A percentile compares a stretch with the other conserved stretches of the same genome.
These are phyloP conservation scores for Drosophila fulvimacula DNA, from an alignment of 2,888 invertebrate species.

Conservation along the genomic window DNA sequence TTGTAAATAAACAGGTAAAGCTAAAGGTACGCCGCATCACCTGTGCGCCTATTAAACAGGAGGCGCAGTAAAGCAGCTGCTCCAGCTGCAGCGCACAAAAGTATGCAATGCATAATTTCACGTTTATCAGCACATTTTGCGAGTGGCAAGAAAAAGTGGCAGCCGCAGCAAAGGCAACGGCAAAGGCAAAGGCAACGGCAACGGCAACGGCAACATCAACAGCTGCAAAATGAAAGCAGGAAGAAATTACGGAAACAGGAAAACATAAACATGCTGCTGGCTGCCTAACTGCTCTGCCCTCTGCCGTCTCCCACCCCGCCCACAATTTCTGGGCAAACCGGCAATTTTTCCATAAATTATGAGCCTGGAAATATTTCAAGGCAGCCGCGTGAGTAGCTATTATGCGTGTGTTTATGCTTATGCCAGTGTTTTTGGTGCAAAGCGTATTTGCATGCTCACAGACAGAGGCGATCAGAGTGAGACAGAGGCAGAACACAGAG, in stretches of 20 bases:
- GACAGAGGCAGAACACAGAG: neutral
- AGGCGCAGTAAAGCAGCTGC: conserved; percentile 29
- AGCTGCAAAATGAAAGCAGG: conserved; percentile 64
- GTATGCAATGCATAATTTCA: conserved; percentile 57
- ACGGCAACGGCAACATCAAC: conserved; percentile 28
- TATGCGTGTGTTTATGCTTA: conserved; percentile 45
- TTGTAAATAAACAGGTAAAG: conserved; percentile 20
- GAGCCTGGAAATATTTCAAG: conserved; percentile 71
- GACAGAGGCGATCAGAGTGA: neutral
- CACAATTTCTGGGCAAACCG: conserved; percentile 8
- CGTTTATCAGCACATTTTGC: conserved; percentile 41
- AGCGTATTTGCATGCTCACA: conserved; percentile 49
- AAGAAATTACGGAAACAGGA: conserved; percentile 80
- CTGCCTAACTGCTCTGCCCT: conserved; percentile 43
- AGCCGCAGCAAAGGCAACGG: conserved; percentile 17
- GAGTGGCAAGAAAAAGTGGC: conserved; percentile 38
- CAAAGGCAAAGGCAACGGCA: conserved; percentile 9
- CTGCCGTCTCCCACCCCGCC: neutral
- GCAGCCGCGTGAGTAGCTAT: conserved; percentile 66
- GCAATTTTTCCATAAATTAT: conserved; percentile 76
- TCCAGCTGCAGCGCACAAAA: conserved; percentile 28
- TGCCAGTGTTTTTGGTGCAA: conserved; percentile 12
- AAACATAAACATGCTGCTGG: conserved; percentile 73
- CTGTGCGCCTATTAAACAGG: conserved; percentile 6
- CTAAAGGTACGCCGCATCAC: neutral